Percentiles rank a stretch among this genome's conserved stretches.
Evolutionary conservation across 2,888 invertebrate genomes (phyloP).

Genomic region (Boloria selene): DNA sequence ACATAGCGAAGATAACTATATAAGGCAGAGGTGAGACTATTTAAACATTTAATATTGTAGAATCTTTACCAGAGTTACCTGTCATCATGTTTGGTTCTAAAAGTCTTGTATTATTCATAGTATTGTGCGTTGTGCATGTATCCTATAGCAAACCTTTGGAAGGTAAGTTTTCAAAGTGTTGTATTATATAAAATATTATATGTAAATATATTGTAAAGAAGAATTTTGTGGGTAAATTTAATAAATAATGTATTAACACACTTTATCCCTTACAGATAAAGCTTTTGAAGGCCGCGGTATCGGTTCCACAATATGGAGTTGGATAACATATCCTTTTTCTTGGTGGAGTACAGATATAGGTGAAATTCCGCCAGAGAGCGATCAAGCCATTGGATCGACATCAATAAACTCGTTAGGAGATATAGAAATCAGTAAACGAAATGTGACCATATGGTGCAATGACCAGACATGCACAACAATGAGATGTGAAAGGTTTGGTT

Average conservation of each 20-base stretch:
- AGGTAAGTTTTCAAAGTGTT: slow-evolving; percentile 57
- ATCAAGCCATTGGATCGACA: slow-evolving; percentile 51
- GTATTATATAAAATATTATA: slow-evolving; percentile 11
- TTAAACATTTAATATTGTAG: slow-evolving; percentile 64
- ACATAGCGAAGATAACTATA: slow-evolving; percentile 60
- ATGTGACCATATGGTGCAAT: slow-evolving; percentile 73
- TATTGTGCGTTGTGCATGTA: slow-evolving; percentile 51
- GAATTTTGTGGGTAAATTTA: too few relatives aligned
- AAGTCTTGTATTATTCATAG: slow-evolving; percentile 50
- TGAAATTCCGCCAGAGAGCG: slow-evolving; percentile 48
- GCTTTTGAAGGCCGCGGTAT: slow-evolving; percentile 63
- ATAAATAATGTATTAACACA: slow-evolving; percentile 41
- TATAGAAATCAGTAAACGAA: slow-evolving; percentile 60
- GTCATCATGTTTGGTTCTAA: slow-evolving; percentile 58
- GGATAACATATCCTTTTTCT: slow-evolving; percentile 73
- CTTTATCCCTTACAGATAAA: slow-evolving; percentile 61
- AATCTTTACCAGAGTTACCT: slow-evolving; percentile 45
- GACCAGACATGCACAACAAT: slow-evolving; percentile 76
- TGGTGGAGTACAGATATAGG: slow-evolving; percentile 62
- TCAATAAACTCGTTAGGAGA: slow-evolving; percentile 48
- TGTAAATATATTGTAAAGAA: too few relatives aligned
- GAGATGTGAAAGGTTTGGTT: slow-evolving; percentile 65
- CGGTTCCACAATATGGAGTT: slow-evolving; percentile 70
- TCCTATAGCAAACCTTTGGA: slow-evolving; percentile 61
- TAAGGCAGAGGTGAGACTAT: slow-evolving; percentile 59